Conservation (phyloP, 2,113 vertebrate species). For the Cichladusa arquata region DNA sequence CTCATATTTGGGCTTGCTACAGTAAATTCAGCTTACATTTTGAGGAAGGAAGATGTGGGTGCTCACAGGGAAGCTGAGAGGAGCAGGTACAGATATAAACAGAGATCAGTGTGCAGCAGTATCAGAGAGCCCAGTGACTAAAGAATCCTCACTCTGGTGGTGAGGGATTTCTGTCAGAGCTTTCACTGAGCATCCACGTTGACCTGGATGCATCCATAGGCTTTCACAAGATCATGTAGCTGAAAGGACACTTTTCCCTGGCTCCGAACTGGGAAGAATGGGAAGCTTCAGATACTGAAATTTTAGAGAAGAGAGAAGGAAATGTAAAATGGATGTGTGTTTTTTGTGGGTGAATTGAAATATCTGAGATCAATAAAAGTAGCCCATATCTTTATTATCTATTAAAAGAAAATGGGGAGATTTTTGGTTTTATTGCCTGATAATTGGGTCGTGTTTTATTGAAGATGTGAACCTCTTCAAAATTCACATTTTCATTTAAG, state of each 20-base stretch:
- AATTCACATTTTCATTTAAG: neutral
- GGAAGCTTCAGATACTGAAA: neutral
- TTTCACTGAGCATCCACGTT: neutral
- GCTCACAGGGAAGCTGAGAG: neutral
- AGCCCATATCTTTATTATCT: neutral
- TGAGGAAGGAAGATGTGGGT: neutral
- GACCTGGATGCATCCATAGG: neutral
- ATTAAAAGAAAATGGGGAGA: neutral
- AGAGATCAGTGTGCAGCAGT: neutral
- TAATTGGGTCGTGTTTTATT: neutral
- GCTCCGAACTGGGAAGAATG: neutral
- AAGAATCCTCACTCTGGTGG: neutral
- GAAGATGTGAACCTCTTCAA: neutral
- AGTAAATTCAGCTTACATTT: neutral
- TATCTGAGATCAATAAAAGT: neutral
- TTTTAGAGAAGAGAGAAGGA: neutral
- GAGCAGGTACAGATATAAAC: neutral
- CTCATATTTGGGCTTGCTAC: neutral
- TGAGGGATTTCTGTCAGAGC: neutral
- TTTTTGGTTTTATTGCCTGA: neutral
- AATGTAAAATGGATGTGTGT: neutral
- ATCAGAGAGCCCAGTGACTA: neutral
- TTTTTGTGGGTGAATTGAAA: neutral
- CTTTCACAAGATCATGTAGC: neutral
- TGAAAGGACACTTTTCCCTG: neutral